Conservation (phyloP, 2,888 invertebrate species). For the Leptopilina drosophilae region DNA sequence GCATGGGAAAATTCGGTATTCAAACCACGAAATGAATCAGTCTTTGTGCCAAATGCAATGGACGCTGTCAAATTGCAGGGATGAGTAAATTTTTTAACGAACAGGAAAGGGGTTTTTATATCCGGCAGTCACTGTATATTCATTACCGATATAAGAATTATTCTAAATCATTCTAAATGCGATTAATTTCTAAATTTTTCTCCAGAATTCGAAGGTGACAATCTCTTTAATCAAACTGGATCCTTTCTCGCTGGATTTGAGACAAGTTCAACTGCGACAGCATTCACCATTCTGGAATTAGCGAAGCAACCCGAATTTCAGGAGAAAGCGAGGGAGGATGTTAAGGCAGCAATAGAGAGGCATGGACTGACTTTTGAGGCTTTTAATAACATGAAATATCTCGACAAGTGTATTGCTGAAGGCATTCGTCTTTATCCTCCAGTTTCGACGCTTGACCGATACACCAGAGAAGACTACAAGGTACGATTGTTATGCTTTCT, state of each 20-base stretch:
- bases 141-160: no score
- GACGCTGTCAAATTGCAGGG: constrained; percentile 59
- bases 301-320: constrained; percentile 64
- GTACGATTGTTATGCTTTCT: constrained; percentile 49
- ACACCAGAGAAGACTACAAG: constrained; percentile 66
- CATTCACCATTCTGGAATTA: constrained; percentile 70
- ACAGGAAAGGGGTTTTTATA: no score
- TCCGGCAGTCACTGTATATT: no score
- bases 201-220: constrained; percentile 71
- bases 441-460: constrained; percentile 70
- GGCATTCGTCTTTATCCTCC: constrained; percentile 70
- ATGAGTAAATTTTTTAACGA: no score
- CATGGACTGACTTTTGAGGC: constrained; percentile 70
- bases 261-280: constrained; percentile 67
- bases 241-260: constrained; percentile 74
- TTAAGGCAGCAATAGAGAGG: constrained; percentile 63
- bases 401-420: constrained; percentile 68
- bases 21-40: constrained; percentile 67
- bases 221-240: constrained; percentile 70
- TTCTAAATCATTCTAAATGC: no score
- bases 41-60: constrained; percentile 64
- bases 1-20: constrained; percentile 65
- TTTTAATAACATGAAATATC: constrained; percentile 71
- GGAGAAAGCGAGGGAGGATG: constrained; percentile 62
- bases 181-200: no score